Evolutionary conservation across 2,113 vertebrate species (phyloP).

Genomic region (Rhinolophus ferrumequinum): DNA sequence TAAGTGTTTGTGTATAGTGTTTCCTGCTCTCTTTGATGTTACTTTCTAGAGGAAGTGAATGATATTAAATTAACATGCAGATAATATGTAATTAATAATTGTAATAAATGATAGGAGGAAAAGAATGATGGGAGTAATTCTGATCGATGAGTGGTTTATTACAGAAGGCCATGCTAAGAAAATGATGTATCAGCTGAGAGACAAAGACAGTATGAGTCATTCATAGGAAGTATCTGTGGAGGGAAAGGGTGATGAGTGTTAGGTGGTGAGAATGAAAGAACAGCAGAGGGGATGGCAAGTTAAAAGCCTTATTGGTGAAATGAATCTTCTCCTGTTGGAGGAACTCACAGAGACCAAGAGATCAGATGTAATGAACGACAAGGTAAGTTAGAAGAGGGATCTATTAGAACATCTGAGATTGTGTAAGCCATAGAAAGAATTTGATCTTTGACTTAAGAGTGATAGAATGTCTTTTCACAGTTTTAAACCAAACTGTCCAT

Average conservation of each 20-base stretch:
- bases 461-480: not conserved
- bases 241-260: not conserved
- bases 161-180: not conserved
- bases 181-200: slow-evolving; percentile 16
- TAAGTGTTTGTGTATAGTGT: not conserved
- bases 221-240: not conserved
- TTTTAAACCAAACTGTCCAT: not conserved
- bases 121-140: not conserved
- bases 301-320: not conserved
- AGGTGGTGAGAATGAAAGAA: not conserved
- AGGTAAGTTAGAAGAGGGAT: not conserved
- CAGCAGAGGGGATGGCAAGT: not conserved
- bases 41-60: not conserved
- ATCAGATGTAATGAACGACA: not conserved
- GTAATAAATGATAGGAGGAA: not conserved
- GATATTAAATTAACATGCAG: not conserved
- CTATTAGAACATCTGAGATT: not conserved
- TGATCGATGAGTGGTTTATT: not conserved
- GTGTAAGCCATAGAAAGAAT: not conserved
- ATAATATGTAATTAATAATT: not conserved
- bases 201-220: not conserved
- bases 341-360: not conserved
- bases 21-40: not conserved
- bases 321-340: not conserved
- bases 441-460: not conserved